phyloP scores from a whole-genome alignment of 2,888 invertebrate species.

The Asteroscopus sphinx region DNA sequence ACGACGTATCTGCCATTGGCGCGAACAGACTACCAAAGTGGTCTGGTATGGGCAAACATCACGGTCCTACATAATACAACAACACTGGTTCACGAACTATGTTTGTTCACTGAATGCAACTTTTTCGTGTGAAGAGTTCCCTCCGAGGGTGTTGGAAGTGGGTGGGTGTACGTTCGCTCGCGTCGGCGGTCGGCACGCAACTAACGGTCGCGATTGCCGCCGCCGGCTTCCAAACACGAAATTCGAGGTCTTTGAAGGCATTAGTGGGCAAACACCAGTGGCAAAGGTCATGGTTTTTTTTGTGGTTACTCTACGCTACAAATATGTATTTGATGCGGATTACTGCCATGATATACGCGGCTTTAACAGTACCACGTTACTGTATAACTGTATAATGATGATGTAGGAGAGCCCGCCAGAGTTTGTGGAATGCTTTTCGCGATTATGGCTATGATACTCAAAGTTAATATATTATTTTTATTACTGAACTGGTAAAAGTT shows the following conservation, averaged over 20 bases:
- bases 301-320: slow-evolving; percentile 45
- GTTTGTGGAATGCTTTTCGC: slow-evolving; percentile 27
- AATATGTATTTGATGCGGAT: slow-evolving; percentile 44
- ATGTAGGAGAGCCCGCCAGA: slow-evolving; percentile 20
- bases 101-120: slow-evolving; percentile 65
- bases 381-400: slow-evolving; percentile 42
- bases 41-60: slow-evolving; percentile 57
- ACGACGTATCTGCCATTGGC: slow-evolving; percentile 71
- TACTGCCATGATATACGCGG: slow-evolving; percentile 34
- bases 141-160: slow-evolving; percentile 44
- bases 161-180: slow-evolving; percentile 70
- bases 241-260: slow-evolving; percentile 80
- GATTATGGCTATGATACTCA: slow-evolving; percentile 28
- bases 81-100: slow-evolving; percentile 60
- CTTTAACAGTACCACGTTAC: slow-evolving; percentile 26
- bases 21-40: slow-evolving; percentile 69
- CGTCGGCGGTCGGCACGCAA: slow-evolving; percentile 77
- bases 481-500: slow-evolving; percentile 45
- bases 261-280: slow-evolving; percentile 75
- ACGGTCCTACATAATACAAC: slow-evolving; percentile 69
- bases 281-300: slow-evolving; percentile 81
- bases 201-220: slow-evolving; percentile 72
- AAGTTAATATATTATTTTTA: slow-evolving; percentile 47
- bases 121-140: slow-evolving; percentile 66
- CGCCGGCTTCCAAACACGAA: slow-evolving; percentile 73